Conservation (phyloP, 2,113 vertebrate genomes). For the Spizaetus ornatus region DNA sequence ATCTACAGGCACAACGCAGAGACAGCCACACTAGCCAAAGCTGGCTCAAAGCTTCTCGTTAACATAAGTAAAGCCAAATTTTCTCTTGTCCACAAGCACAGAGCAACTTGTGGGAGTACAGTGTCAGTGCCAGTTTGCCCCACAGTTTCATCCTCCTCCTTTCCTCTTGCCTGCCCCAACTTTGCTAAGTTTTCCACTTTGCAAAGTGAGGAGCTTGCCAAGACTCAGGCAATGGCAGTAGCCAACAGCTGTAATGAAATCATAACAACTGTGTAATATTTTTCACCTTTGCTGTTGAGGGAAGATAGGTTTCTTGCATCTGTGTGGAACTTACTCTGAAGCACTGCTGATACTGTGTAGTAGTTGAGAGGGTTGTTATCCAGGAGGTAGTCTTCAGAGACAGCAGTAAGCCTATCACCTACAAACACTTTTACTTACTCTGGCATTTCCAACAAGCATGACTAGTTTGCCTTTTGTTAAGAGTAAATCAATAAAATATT, state of each 20-base stretch:
- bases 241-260: not conserved
- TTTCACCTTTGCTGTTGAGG: not conserved
- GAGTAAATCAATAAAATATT: conserved; percentile 56
- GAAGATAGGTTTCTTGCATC: not conserved
- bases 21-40: not conserved
- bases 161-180: not conserved
- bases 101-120: not conserved
- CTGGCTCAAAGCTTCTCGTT: not conserved
- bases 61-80: not conserved
- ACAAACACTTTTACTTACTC: conserved; percentile 59
- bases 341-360: conserved; percentile 29
- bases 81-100: not conserved
- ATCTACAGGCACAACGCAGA: not conserved
- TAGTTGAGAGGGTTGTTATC: conserved; percentile 58
- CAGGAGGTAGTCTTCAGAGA: conserved; percentile 43
- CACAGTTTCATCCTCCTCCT: not conserved
- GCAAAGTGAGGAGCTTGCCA: not conserved
- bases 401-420: not conserved
- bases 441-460: conserved; percentile 50
- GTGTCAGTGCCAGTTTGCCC: not conserved
- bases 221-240: not conserved
- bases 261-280: not conserved
- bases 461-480: conserved; percentile 53
- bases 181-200: not conserved
- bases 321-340: conserved; percentile 50